Conservation (phyloP, 1,140 invertebrate species). For the Hylyphantes graminicola region DNA sequence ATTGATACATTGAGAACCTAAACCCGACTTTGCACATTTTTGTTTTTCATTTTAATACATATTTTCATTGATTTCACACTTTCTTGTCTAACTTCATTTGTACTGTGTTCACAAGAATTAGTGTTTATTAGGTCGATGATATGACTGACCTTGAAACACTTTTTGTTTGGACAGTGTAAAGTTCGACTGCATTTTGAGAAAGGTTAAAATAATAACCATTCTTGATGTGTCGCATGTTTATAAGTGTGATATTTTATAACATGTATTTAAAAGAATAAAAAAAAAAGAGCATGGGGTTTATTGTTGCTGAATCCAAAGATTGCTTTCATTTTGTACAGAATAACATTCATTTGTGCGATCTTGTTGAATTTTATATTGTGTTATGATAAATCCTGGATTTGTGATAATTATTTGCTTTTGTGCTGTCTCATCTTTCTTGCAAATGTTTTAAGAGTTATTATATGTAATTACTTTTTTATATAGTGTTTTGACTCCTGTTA, state of each 20-base stretch:
- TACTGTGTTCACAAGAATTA: no score
- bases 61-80: constrained; percentile 31
- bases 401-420: constrained; percentile 46
- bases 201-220: constrained; percentile 16
- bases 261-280: background rate
- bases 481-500: background rate
- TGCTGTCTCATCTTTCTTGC: background rate
- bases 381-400: constrained; percentile 44
- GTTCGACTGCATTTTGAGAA: constrained; percentile 39
- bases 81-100: constrained; percentile 26
- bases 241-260: constrained; percentile 41
- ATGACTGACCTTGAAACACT: background rate
- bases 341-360: constrained; percentile 43
- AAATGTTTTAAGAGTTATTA: background rate
- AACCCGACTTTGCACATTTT: background rate
- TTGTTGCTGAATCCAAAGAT: constrained; percentile 48
- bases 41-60: constrained; percentile 32
- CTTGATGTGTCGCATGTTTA: constrained; percentile 27
- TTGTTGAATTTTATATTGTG: constrained; percentile 56
- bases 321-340: constrained; percentile 52
- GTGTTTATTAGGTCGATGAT: no score
- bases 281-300: constrained; percentile 22
- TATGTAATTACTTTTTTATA: background rate
- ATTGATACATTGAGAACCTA: background rate
- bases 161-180: constrained; percentile 16